A percentile compares a stretch with the other conserved stretches of the same genome.
Evolutionary conservation across 2,113 vertebrate species (phyloP).

Genomic region (Bambusicola thoracicus): DNA sequence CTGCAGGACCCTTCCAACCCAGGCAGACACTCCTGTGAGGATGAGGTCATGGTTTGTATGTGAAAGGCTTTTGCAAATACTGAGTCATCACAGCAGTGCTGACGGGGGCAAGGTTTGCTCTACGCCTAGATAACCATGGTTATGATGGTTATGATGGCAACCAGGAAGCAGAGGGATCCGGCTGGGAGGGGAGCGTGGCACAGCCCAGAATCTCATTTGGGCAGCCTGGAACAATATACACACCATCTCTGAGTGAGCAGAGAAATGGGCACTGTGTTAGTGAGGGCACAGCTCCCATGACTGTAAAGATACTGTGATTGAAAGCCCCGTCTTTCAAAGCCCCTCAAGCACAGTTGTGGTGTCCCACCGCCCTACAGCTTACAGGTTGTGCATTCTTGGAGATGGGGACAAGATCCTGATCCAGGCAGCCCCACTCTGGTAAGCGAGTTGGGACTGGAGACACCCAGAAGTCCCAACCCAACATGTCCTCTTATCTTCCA

Average conservation of each 20-base stretch:
- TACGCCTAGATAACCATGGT: background rate
- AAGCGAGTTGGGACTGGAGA: background rate
- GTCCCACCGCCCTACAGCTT: background rate
- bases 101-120: constrained; percentile 16
- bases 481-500: background rate
- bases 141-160: background rate
- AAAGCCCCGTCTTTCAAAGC: background rate
- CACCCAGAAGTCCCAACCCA: background rate
- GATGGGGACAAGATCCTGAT: background rate
- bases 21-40: background rate
- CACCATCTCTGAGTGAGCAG: background rate
- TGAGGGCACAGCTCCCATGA: background rate
- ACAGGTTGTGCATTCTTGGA: background rate
- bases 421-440: background rate
- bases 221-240: background rate
- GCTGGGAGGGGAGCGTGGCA: background rate
- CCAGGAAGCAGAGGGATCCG: background rate
- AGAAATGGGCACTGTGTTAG: background rate
- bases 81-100: background rate
- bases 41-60: background rate
- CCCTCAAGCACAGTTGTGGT: background rate
- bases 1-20: background rate
- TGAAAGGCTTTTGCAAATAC: constrained; percentile 35
- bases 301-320: background rate
- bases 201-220: background rate